phyloP scores from a whole-genome alignment of 2,888 invertebrate genomes.

The Eulithis testata region DNA sequence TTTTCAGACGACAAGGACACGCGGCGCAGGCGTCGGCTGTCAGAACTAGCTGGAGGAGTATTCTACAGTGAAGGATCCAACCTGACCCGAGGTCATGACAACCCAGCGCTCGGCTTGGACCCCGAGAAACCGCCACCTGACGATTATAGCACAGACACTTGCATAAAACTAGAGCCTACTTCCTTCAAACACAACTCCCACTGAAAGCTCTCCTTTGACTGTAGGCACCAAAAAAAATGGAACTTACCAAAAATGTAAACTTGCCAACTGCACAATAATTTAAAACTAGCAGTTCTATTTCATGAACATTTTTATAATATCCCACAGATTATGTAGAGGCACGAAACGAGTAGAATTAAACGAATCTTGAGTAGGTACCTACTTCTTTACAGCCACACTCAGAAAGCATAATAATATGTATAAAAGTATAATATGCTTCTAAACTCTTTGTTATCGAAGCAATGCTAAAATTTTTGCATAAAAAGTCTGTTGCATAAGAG shows the following conservation, averaged over 20 bases:
- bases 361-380: too few species aligned
- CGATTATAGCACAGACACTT: conserved; percentile 55
- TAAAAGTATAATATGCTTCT: too few species aligned
- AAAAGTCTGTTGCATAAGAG: too few species aligned
- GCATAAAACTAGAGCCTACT: conserved; percentile 56
- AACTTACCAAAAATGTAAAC: conserved; percentile 20
- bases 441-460: too few species aligned
- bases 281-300: too few species aligned
- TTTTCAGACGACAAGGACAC: conserved; percentile 75
- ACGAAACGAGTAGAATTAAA: too few species aligned
- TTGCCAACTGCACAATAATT: background rate
- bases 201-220: conserved; percentile 8
- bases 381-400: too few species aligned
- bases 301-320: too few species aligned
- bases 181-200: conserved; percentile 33
- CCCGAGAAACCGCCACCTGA: conserved; percentile 65
- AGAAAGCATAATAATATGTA: too few species aligned
- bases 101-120: conserved; percentile 71
- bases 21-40: conserved; percentile 73
- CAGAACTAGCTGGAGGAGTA: conserved; percentile 78
- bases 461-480: too few species aligned
- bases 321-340: too few species aligned
- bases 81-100: conserved; percentile 66
- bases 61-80: conserved; percentile 74
- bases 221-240: conserved; percentile 12